Evolutionary conservation across 2,113 vertebrate species (phyloP).

Genomic region (Syngnathoides biaculeatus): DNA sequence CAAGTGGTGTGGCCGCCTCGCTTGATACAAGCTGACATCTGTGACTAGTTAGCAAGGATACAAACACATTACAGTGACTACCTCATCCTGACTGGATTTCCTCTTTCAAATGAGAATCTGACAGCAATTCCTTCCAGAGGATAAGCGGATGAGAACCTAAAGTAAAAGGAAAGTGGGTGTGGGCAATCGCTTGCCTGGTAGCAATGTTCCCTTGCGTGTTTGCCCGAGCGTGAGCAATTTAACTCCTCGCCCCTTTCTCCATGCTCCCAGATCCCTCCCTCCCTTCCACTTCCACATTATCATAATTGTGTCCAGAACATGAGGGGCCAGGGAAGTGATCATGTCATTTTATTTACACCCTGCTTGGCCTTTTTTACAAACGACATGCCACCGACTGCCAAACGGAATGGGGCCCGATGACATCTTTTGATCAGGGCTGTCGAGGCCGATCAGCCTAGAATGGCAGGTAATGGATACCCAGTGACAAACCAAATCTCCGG

Average conservation of each 20-base stretch:
- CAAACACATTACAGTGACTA: constrained; percentile 74
- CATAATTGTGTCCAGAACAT: constrained; percentile 99
- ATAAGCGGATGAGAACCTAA: constrained; percentile 23
- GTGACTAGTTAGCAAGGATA: constrained; percentile 69
- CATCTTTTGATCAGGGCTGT: constrained; percentile 99
- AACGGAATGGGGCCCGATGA: constrained; percentile 91
- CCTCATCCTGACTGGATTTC: constrained; percentile 84
- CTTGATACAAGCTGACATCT: constrained; percentile 52
- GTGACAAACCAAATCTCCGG: constrained; percentile 99
- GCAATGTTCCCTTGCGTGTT: constrained; percentile 76
- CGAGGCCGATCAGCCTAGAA: constrained; percentile 98
- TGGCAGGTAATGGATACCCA: constrained; percentile 99
- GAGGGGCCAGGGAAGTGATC: constrained; percentile 99
- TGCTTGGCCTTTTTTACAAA: constrained; percentile 96
- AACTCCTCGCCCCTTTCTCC: constrained; percentile 74
- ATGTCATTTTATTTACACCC: constrained; percentile 99
- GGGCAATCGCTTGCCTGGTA: constrained; percentile 11
- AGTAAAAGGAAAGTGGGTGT: constrained; percentile 60
- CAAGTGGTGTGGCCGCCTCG: constrained; percentile 19
- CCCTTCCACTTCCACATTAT: constrained; percentile 83
- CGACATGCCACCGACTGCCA: constrained; percentile 96
- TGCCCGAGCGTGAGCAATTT: constrained; percentile 72
- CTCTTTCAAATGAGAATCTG: constrained; percentile 77
- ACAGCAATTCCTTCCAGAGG: constrained; percentile 75
- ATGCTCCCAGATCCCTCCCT: constrained; percentile 73